Evolutionary conservation across 1,140 invertebrate species (phyloP), one percentile per base, ranked within the genome.

Genomic region (Cherax destructor): DNA sequence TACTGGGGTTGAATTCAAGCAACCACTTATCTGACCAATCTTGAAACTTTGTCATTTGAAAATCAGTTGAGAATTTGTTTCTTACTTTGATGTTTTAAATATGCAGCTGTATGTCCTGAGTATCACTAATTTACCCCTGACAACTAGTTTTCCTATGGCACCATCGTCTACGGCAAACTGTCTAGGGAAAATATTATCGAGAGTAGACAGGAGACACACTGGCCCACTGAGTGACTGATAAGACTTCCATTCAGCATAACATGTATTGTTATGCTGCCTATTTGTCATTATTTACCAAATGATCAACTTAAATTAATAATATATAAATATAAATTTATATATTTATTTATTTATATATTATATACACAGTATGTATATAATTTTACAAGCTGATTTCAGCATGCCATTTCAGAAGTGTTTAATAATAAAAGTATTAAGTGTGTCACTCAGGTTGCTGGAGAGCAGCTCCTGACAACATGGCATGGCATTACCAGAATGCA

Each of bases 151-250:
- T 74, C 69, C 24, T 74, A 24, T 9, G 18, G 24, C 5, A 80
- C 47, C 49, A n/a, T 50, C 49, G 21, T 5, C 47, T 49, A 56
- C 18, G 52, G 49, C 47, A 80, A 6, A 52, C 10, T 16, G 3
- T 52, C 49, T 18, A 80, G 21, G 78, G 78, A 52, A 16, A 80
- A 80, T 80, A 50, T 80, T 52, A 80, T 50, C 11, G 21, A 50
- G 16, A 18, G 78, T 52, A 80, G 52, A 47, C n/a, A 13, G 49
- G 78, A 80, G 78, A 80, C n/a, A 80, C n/a, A 50, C 47, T n/a
- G 47, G 13, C 13, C 21, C 78, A 80, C 49, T 9, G 49, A n/a
- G 52, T 7, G 78, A 50, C 52, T 52, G 1, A 80, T 21, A 52
- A 52, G 16, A n/a, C 16, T 56, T 10, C 52, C 49, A 24, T 74